Evolutionary conservation across 2,797 vertebrate species (phyloP), one percentile per base, ranked within the genome.

Genomic region (Malacoctenus gilli): DNA sequence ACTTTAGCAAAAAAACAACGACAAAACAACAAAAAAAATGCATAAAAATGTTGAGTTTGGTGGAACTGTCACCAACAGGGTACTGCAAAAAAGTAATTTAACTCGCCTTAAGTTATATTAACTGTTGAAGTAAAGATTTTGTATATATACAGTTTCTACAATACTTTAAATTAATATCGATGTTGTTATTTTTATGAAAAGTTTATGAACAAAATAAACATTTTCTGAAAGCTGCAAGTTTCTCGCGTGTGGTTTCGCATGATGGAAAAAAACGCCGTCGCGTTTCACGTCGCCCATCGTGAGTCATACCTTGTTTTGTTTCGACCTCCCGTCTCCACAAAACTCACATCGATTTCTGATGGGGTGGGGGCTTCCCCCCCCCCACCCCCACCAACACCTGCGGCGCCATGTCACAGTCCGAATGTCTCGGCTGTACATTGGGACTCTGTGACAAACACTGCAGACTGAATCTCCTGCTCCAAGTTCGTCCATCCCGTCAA

Each of bases 131-230:
- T 89, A 90, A 86, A 80, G 75, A 83, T 87, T 89, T 91, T 92
- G 89, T 92, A 91, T 64, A 92, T 91, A 91, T 31, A 85, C 79
- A 77, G 77, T 93, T 93, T 93, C 90, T 93, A 93, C 90, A 89
- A 89, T 89, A 86, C 85, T 87, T 92, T 87, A 90, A 87, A 89
- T 90, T 85, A 90, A 92, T 89, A 87, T 92, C 71, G 91, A 92
- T 93, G 91, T 92, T 92, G 92, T 92, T 93, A 93, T 93, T 93
- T 93, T 93, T 93, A 92, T 92, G 88, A 92, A 87, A 91, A 84
- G 86, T 92, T 92, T 92, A 92, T 89, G 89, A 93, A 89, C 88
- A 91, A 93, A 93, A 92, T 90, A 85, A 90, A 91, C 79, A 85
- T 82, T 87, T 92, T 93, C 88, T 90, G 85, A 79, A 89, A 88